Percentiles rank a stretch among this genome's conserved stretches.
Evolutionary conservation across 2,888 invertebrate genomes (phyloP).

Genomic region (Amitus sp.): DNA sequence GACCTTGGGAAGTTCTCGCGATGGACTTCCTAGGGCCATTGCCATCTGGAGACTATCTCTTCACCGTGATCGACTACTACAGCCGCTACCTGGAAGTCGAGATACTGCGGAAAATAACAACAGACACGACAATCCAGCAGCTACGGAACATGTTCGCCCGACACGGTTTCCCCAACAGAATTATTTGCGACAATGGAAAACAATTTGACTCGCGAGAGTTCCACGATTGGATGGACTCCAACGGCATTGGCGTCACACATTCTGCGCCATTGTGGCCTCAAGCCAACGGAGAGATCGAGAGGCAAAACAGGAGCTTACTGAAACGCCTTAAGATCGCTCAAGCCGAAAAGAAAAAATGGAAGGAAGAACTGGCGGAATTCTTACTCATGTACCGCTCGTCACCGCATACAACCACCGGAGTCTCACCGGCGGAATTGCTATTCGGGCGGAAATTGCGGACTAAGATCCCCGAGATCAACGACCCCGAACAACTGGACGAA

Average conservation of each 20-base stretch:
- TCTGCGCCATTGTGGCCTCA: no score
- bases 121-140: conserved; percentile 29
- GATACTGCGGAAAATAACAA: conserved; percentile 25
- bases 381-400: conserved; percentile 25
- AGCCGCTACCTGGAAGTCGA: conserved; percentile 32
- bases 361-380: conserved; percentile 14
- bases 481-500: conserved; percentile 10
- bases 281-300: conserved; percentile 20
- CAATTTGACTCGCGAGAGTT: no score
- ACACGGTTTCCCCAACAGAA: conserved; percentile 35
- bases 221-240: no score
- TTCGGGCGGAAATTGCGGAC: conserved; percentile 18
- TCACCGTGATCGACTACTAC: conserved; percentile 40
- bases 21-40: conserved; percentile 39
- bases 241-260: no score
- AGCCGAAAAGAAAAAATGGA: conserved; percentile 12
- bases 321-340: conserved; percentile 22
- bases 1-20: conserved; percentile 30
- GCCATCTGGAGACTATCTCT: conserved; percentile 24
- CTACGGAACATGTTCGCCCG: conserved; percentile 44
- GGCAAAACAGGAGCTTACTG: conserved; percentile 19
- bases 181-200: conserved; percentile 42
- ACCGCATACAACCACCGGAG: conserved; percentile 23
- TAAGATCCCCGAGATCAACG: conserved; percentile 19
- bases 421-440: conserved; percentile 21